Conservation (phyloP, 2,888 invertebrate genomes). For the Sipha maydis region DNA sequence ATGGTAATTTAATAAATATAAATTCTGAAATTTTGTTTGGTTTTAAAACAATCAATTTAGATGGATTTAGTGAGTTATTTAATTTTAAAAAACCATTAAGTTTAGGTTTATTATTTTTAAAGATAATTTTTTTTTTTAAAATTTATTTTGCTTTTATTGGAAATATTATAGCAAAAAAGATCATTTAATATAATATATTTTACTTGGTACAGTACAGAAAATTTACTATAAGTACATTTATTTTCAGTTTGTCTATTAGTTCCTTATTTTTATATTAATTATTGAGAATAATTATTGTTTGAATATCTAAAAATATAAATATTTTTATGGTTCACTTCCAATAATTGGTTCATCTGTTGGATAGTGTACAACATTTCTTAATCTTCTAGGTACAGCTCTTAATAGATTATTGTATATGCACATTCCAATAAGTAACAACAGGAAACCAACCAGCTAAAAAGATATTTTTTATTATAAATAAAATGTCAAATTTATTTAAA, state of each 20-base stretch:
- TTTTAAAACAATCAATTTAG: slow-evolving; percentile 15
- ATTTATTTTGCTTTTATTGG: no score
- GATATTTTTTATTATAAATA: neutral
- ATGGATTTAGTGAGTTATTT: neutral
- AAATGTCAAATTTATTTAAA: neutral
- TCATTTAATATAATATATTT: neutral
- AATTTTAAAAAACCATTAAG: neutral
- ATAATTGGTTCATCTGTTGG: slow-evolving; percentile 62
- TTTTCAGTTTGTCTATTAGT: slow-evolving; percentile 9
- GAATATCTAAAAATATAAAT: neutral
- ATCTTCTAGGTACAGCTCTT: slow-evolving; percentile 60
- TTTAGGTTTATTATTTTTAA: neutral
- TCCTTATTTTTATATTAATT: slow-evolving; percentile 5
- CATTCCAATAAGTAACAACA: slow-evolving; percentile 81
- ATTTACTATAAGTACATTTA: slow-evolving; percentile 8
- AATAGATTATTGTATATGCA: slow-evolving; percentile 81
- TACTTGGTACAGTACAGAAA: neutral
- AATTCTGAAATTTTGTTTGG: neutral
- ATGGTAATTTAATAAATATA: neutral
- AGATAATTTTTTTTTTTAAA: no score
- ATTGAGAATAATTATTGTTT: neutral
- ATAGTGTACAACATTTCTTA: slow-evolving; percentile 38
- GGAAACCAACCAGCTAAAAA: slow-evolving; percentile 79
- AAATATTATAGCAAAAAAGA: no score
- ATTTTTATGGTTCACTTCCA: slow-evolving; percentile 19